phyloP scores from a whole-genome alignment of 23 tunicate genomes.

The Aplidium turbinatum region DNA sequence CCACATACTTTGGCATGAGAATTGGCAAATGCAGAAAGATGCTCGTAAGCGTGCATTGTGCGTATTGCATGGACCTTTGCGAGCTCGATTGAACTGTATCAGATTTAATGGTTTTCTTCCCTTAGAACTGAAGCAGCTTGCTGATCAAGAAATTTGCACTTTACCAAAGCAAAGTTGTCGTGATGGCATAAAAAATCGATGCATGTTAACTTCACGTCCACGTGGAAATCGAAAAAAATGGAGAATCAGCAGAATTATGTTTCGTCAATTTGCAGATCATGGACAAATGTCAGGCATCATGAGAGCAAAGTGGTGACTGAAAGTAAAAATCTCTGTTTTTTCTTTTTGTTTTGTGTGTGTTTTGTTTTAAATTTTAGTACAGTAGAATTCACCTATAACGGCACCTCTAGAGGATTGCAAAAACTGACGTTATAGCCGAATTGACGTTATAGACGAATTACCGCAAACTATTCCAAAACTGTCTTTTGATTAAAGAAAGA shows the following conservation, averaged over 20 bases:
- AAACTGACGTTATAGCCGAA: no score
- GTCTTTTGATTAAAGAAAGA: no score
- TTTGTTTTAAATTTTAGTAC: no score
- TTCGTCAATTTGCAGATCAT: constrained; percentile 84
- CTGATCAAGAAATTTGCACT: constrained; percentile 54
- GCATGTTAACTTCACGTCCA: constrained; percentile 59
- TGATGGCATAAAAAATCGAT: constrained; percentile 34
- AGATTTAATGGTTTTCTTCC: constrained; percentile 57
- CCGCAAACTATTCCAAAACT: no score
- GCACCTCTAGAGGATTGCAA: no score
- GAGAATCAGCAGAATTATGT: constrained; percentile 75
- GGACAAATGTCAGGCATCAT: constrained; percentile 69
- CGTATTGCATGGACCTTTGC: constrained; percentile 63
- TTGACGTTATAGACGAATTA: no score
- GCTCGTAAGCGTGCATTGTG: constrained; percentile 62
- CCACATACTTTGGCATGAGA: constrained; percentile 44
- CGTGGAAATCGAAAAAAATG: constrained; percentile 65
- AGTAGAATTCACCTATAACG: no score
- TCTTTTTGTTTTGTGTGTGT: neutral
- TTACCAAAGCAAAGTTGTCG: constrained; percentile 58
- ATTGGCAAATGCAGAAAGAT: constrained; percentile 80
- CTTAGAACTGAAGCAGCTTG: constrained; percentile 62
- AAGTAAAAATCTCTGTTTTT: neutral
- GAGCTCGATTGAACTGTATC: constrained; percentile 44
- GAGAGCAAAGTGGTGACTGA: constrained; percentile 72